These are phyloP conservation scores for Hozukius guyotensis DNA, from an alignment of 2,797 vertebrate species.

Conservation along the genomic window DNA sequence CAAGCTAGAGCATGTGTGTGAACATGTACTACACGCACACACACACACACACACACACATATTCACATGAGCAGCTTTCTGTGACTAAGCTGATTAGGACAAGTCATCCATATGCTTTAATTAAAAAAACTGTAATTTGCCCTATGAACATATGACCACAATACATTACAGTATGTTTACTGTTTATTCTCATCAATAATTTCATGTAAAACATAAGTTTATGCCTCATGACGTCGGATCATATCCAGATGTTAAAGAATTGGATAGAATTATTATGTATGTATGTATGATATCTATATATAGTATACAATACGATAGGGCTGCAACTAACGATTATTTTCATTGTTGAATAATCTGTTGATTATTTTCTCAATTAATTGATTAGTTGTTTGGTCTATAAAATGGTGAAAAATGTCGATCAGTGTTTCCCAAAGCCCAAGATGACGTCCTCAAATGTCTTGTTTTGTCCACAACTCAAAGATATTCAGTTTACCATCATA, in stretches of 20 bases:
- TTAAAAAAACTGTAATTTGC: not conserved
- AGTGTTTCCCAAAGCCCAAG: no score
- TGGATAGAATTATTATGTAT: not conserved
- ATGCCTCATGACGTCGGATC: not conserved
- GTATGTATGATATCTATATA: not conserved
- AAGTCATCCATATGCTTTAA: not conserved
- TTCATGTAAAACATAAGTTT: not conserved
- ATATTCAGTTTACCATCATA: no score
- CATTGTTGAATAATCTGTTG: no score
- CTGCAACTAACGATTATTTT: no score
- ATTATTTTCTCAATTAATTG: no score
- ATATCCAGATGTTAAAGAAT: not conserved
- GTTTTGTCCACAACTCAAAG: no score
- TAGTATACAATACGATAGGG: not conserved
- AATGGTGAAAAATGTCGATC: no score
- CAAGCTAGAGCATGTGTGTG: slow-evolving; percentile 29
- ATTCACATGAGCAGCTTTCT: not conserved
- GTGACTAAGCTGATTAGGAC: not conserved
- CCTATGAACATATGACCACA: not conserved
- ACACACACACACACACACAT: not conserved
- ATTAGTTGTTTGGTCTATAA: no score
- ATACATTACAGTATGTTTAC: not conserved
- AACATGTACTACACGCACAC: not conserved
- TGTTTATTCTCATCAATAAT: not conserved
- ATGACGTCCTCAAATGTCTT: no score